Evolutionary conservation across 1,140 invertebrate genomes (phyloP).

Genomic region (Notospermus geniculatus): DNA sequence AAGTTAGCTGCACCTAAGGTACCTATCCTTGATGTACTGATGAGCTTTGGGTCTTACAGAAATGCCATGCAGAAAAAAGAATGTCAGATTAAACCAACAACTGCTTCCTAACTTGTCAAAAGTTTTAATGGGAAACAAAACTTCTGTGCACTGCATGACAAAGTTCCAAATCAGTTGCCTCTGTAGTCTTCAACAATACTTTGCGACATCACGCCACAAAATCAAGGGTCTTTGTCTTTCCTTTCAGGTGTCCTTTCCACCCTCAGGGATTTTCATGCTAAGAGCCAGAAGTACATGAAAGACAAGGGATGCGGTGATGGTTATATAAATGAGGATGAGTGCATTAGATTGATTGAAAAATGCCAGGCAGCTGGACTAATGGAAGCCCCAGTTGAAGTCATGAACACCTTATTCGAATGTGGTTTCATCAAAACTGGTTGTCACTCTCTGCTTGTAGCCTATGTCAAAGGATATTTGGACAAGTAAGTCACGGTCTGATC

Average conservation of each 20-base stretch:
- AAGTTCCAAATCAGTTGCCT: no score
- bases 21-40: no score
- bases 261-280: slow-evolving; percentile 9
- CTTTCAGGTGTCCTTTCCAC: slow-evolving; percentile 14
- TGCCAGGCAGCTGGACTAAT: neutral
- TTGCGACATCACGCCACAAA: no score
- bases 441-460: slow-evolving; percentile 7
- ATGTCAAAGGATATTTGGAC: slow-evolving; percentile 16
- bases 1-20: no score
- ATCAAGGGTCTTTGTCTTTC: no score
- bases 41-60: no score
- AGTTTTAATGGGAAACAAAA: no score
- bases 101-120: no score
- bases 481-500: slow-evolving; percentile 14
- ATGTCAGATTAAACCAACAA: no score
- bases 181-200: no score
- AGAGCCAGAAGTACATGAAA: slow-evolving; percentile 2
- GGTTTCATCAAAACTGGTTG: slow-evolving; percentile 20
- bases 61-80: no score
- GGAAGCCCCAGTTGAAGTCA: slow-evolving; percentile 2
- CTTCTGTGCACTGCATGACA: no score
- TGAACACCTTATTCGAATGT: slow-evolving; percentile 14
- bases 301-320: slow-evolving; percentile 1
- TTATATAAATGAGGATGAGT: slow-evolving; percentile 14
- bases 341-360: slow-evolving; percentile 6